A percentile compares a stretch with the other conserved stretches of the same genome.
phyloP scores from a whole-genome alignment of 2,113 vertebrate genomes.

The Pogona vitticeps region DNA sequence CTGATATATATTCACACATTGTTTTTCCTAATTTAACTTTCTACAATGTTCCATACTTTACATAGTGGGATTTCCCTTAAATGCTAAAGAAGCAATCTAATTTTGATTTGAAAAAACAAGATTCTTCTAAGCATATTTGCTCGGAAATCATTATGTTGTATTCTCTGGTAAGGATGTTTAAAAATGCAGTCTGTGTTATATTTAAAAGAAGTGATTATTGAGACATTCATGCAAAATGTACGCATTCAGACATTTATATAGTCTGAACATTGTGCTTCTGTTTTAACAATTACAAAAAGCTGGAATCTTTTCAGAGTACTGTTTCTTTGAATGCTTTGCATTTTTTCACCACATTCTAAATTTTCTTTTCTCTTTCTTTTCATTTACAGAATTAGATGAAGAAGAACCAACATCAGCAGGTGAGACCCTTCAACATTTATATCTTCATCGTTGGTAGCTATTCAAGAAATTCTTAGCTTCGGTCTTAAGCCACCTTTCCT shows the following conservation, averaged over 20 bases:
- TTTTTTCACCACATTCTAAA: slow-evolving; percentile 43
- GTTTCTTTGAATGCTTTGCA: neutral
- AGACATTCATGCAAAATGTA: neutral
- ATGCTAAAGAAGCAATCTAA: neutral
- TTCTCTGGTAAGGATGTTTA: neutral
- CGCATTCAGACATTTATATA: too few species aligned
- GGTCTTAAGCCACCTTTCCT: neutral
- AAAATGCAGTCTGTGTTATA: neutral
- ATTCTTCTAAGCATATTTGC: neutral
- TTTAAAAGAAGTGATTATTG: neutral
- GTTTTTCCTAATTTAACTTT: neutral
- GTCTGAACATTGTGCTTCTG: neutral
- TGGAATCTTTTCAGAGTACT: neutral
- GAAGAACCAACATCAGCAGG: slow-evolving; percentile 75
- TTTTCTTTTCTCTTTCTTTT: neutral
- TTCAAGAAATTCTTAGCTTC: neutral
- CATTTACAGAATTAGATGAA: slow-evolving; percentile 67
- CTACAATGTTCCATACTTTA: neutral
- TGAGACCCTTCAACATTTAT: slow-evolving; percentile 42
- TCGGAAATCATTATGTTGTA: neutral
- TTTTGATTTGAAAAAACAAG: neutral
- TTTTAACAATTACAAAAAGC: neutral
- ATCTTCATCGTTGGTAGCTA: neutral
- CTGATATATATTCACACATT: neutral
- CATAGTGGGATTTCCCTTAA: neutral